Conservation (phyloP, 2,113 vertebrate genomes). For the Pagrus major region DNA sequence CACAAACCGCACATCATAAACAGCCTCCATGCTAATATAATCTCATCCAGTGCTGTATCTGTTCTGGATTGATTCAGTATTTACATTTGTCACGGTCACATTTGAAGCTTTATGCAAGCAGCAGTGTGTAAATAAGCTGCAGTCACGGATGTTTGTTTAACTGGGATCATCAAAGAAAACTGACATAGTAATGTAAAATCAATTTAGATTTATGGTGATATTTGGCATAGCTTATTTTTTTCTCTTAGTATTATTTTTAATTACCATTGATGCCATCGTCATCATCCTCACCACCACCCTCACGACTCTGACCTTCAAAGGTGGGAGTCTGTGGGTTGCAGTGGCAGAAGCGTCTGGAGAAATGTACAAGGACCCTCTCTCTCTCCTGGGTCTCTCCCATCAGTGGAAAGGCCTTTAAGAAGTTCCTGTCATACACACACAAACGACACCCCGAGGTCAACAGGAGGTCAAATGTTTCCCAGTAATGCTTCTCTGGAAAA, state of each 20-base stretch:
- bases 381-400: conserved; percentile 89
- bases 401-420: conserved; percentile 87
- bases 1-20: neutral
- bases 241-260: neutral
- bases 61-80: neutral
- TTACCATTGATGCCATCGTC: conserved; percentile 3
- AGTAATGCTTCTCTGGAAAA: neutral
- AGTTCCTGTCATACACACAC: conserved; percentile 78
- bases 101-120: neutral
- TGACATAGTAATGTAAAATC: neutral
- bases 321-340: conserved; percentile 82
- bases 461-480: conserved; percentile 21
- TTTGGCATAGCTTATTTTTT: neutral
- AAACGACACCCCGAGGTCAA: conserved; percentile 10
- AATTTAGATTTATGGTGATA: neutral
- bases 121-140: neutral
- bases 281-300: conserved; percentile 2
- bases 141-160: neutral
- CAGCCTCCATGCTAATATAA: neutral
- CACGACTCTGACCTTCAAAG: conserved; percentile 78
- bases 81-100: neutral
- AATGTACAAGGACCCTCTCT: conserved; percentile 86
- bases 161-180: neutral
- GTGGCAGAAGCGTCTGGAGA: conserved; percentile 86
- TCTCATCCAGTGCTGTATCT: neutral